Evolutionary conservation across 1,140 invertebrate genomes (phyloP), one percentile per base, ranked within the genome.

Genomic region (Gyrodactylus bullatarudis): DNA sequence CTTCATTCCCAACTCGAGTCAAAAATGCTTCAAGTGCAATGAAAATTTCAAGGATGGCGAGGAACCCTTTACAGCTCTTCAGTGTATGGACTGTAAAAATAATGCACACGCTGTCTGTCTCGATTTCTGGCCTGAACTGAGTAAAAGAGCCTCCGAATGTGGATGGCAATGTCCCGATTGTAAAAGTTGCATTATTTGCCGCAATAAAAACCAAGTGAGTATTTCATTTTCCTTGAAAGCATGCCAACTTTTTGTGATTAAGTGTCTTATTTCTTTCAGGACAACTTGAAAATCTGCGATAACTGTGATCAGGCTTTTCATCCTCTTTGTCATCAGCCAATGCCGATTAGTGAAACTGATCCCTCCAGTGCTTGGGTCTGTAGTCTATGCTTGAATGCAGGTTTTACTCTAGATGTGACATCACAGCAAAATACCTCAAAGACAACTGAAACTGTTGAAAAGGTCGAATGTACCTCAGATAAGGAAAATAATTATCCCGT

Each of bases 241-340:
- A 26, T 22, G 16, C 22, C 20, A 25, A 74, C 23, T 72, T 26
- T n/a, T 74, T 75, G 22, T 26, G 34, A 75, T 68, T 68, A 54
- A 22, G 23, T 68, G 1, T 1, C 2, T 21, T 73, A 75, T 72
- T 34, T 73, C 68, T 79, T 80, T 75, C 79, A 87, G 86, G 86
- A 85, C 74, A 80, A 83, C 54, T 80, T 89, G 75, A 83, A 87
- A 70, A 87, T 88, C 68, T 89, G 88, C 80, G 86, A 84, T 77
- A 84, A 84, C 25, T 90, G 88, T 79, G 86, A 88, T 74, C 87
- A 88, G 80, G 86, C 86, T 20, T 89, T 88, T 78, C 88, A 89
- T 79, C 83, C 85, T 74, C 80, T 82, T 26, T 89, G 88, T 77
- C 87, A 88, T 77, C 75, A 78, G 20, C 83, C 82, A 2, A 75